Evolutionary conservation across 2,113 vertebrate species (phyloP), one percentile per base, ranked within the genome.

Genomic region (Psilopsiagon aurifrons): DNA sequence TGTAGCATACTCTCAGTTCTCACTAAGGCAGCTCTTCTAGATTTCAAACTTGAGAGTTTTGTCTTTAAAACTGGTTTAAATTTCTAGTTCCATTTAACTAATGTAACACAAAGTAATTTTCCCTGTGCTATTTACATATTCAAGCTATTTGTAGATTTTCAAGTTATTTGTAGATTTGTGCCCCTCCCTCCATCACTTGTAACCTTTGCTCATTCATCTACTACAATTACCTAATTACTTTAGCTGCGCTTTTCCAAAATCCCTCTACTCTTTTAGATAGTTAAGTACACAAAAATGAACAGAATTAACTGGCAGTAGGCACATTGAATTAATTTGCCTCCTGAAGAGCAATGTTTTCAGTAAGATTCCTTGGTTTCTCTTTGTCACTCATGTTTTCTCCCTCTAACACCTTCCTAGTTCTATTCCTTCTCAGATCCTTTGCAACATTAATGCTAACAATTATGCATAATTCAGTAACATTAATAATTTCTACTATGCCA

Each of bases 401-500:
- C 47, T 84, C 71, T 86, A 74, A 88, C 90, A 92, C 55, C 75
- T 90, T 68, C 79, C 46, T 62, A 44, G 44, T 59, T 87, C 81
- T 94, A 81, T 43, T 93, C 51, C 62, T 69, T 81, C 57, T 71
- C 88, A 94, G 47, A 90, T 83, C 44, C 76, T 95, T 81, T 93
- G 92, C 88, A 96, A 94, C 90, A 90, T 95, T 96, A 86, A 96
- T 90, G 90, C 51, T 88, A 96, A 86, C 90, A 92, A 96, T 94
- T 94, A 90, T 94, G 76, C 73, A 96, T 94, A 88, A 96, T 95
- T 96, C 86, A 93, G 76, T 23, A 88, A 52, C 93, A 94, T 95
- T 94, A 97, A 94, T 96, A 93, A 96, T 96, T 92, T 94, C 95
- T 95, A 75, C 88, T 95, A 94, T 37, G 80, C 92, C 86, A 94